Evolutionary conservation across 2,113 vertebrate species (phyloP), one percentile per base, ranked within the genome.

Genomic region (Panthera leo): DNA sequence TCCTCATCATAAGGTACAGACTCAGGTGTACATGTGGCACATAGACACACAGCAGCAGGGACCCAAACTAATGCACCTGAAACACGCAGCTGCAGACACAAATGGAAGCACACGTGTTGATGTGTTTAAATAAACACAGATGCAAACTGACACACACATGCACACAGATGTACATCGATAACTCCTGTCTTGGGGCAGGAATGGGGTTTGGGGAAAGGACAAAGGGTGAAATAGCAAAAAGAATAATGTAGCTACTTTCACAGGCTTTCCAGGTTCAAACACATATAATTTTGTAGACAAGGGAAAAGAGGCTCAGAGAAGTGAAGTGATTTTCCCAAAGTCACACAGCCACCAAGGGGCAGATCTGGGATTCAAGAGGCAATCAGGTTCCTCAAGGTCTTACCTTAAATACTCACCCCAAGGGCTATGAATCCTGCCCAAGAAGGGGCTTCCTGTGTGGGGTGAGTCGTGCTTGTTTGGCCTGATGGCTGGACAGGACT

Each of bases 251-350:
- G 45, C 67, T 45, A 0, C 14, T 45, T 67, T 36, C 45, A 12
- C 16, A 36, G 29, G 14, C 42, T 55, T 53, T 12, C 1, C 5
- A 16, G 36, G 9, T 65, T 29, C 45, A 29, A 53, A 5, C 27
- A 63, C n/a, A 25, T 7, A 5, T 71, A 5, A 12, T 61, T 79
- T 55, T 67, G 36, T 16, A 73, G 58, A n/a, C 7, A n/a, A 71
- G 36, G 45, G 31, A 29, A 68, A 91, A 68, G 45, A 84, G 53
- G 15, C 21, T 80, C 82, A 82, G 93, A 95, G 79, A 89, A 5
- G 68, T 42, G 10, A 61, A 42, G 55, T 48, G 25, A 55, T n/a
- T 61, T 87, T 67, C 51, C 27, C 51, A 71, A 70, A 45, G 39
- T 76, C 51, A 80, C 75, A 86, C 18, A 93, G 75, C 34, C 23